Base-by-base conservation (phyloP, 2,113 vertebrate species). In the Charina bottae region DNA sequence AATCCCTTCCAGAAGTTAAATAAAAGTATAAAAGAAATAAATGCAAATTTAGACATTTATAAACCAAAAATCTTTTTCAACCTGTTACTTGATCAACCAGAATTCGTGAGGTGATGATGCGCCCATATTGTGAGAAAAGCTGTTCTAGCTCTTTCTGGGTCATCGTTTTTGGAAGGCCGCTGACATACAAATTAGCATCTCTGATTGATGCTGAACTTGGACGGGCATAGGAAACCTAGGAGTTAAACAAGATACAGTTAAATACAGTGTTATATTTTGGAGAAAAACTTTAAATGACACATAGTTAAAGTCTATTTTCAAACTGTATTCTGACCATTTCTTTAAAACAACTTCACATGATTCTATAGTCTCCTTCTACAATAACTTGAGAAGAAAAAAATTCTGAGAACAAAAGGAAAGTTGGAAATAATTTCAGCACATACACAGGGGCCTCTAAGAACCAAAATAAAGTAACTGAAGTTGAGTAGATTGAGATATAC, bases 41-140 rank as follows among this genome's bases (percentile, higher is more conserved):
- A 84, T 28, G 49, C 26, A 89, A 85, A 33, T 90, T 49, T 87
- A 90, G 55, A 54, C 93, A 94, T 64, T 15, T 59, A 72, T 33
- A 55, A 90, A 53, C 0, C 0, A 92, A 58, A 94, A 94, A 55
- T n/a, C 86, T 28, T 93, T 94, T 93, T 96, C 93, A 96, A 99
- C 99, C 99, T 99, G 99, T 99, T 98, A 99, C 99, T 98, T 99
- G 99, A 98, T 99, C 99, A 96, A 99, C 99, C 95, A 99, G 98
- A 98, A 99, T 99, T 95, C 99, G 98, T 95, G 99, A 99, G 97
- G 99, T 99, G 98, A 99, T 99, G 98, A 99, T 99, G 96, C 99
- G 99, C 94, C 99, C 99, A 23, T 99, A 99, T 98, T 99, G 99
- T 92, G 99, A 99, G 97, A 99, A 99, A 94, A 99, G 98, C 97